phyloP scores from a whole-genome alignment of 2,888 invertebrate species.

The Oligia latruncula region DNA sequence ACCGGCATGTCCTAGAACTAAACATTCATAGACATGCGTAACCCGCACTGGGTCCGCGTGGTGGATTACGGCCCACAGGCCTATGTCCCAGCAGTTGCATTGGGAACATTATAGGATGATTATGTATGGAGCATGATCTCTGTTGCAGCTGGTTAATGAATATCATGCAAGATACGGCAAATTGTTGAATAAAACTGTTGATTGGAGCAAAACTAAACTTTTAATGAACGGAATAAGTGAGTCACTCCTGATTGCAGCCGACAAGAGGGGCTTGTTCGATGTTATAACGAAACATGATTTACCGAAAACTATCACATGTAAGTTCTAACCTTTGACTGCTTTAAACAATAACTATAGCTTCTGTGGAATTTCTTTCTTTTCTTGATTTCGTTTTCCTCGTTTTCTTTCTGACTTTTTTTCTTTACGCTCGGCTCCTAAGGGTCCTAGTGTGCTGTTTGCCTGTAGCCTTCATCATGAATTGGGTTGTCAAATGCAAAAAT shows the following conservation, averaged over 20 bases:
- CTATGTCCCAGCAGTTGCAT: background rate
- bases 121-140: background rate
- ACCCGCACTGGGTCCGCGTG: background rate
- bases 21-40: background rate
- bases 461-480: too few species aligned
- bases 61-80: background rate
- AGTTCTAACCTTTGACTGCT: slow-evolving; percentile 30
- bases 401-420: too few species aligned
- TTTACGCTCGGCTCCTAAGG: too few species aligned
- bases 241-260: slow-evolving; percentile 75
- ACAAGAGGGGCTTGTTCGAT: slow-evolving; percentile 76
- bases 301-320: slow-evolving; percentile 67
- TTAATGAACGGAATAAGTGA: slow-evolving; percentile 68
- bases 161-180: slow-evolving; percentile 69
- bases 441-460: too few species aligned
- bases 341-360: background rate
- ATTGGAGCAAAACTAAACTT: slow-evolving; percentile 80
- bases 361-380: too few species aligned
- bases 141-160: slow-evolving; percentile 71
- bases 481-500: too few species aligned
- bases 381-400: too few species aligned
- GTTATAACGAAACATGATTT: slow-evolving; percentile 67
- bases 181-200: slow-evolving; percentile 67
- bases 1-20: background rate
- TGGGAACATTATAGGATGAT: background rate